Evolutionary conservation across 2,888 invertebrate species (phyloP).

Genomic region (Erannis defoliaria): DNA sequence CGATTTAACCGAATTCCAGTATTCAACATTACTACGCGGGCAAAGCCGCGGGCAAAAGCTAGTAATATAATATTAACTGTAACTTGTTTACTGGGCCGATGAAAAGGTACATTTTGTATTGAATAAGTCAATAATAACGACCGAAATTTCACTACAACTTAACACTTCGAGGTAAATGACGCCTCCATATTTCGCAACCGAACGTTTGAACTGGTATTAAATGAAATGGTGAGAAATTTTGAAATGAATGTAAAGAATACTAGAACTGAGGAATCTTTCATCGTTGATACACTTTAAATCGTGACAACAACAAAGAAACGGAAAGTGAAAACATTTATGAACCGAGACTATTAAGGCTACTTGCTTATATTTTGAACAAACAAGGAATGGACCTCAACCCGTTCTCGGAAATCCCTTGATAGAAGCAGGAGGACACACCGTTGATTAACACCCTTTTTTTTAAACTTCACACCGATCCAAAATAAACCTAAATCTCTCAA

Average conservation of each 20-base stretch:
- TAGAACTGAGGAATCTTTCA: conserved; percentile 19
- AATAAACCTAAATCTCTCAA: conserved; percentile 49
- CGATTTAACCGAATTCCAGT: too few species aligned
- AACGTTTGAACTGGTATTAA: conserved; percentile 6
- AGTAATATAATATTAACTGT: conserved; percentile 83
- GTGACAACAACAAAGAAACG: conserved; percentile 68
- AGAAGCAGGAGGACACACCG: conserved; percentile 71
- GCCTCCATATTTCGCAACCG: conserved; percentile 27
- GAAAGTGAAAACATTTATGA: conserved; percentile 75
- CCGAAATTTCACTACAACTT: conserved; percentile 71
- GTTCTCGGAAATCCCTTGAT: conserved; percentile 75
- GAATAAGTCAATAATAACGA: conserved; percentile 69
- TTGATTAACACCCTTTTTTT: conserved; percentile 76
- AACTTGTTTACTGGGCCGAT: conserved; percentile 69
- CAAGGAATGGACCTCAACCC: conserved; percentile 61
- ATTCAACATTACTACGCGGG: too few species aligned
- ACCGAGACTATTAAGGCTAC: conserved; percentile 68
- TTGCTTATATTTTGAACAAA: conserved; percentile 76
- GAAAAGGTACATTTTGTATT: conserved; percentile 62
- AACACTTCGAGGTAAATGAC: conserved; percentile 51
- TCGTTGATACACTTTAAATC: conserved; percentile 59
- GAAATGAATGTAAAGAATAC: conserved; percentile 1
- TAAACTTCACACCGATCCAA: conserved; percentile 46
- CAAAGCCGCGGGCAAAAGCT: too few species aligned
- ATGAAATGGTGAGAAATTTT: conserved; percentile 10